Percentiles rank a stretch among this genome's conserved stretches.
Conservation (phyloP, 2,113 vertebrate species). For the Chloropsis cyanopogon region DNA sequence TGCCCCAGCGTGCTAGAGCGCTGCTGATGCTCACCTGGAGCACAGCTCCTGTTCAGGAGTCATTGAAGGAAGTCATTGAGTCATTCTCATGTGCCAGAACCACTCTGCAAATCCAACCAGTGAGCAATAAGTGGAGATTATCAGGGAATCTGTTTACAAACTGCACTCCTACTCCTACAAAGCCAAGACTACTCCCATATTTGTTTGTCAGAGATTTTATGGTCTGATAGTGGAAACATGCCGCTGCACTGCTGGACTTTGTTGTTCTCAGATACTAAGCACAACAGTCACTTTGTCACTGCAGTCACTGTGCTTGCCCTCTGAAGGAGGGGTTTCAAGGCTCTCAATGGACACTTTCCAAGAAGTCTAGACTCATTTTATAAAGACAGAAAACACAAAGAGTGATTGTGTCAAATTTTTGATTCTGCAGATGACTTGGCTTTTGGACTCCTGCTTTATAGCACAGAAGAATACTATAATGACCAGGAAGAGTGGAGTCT, state of each 20-base stretch:
- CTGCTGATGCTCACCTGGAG: background rate
- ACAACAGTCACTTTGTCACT: background rate
- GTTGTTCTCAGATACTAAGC: background rate
- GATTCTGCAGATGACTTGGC: background rate
- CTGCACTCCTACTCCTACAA: background rate
- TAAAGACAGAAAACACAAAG: background rate
- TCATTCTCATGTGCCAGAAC: background rate
- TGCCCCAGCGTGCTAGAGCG: background rate
- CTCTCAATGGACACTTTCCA: background rate
- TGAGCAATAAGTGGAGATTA: background rate
- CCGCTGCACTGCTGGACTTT: background rate
- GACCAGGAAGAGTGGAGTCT: background rate
- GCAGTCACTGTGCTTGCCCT: background rate
- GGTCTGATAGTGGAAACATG: background rate
- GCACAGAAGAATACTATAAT: background rate
- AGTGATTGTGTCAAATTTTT: background rate
- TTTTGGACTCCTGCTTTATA: background rate
- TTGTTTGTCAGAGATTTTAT: background rate
- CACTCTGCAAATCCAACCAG: background rate
- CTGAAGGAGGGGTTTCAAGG: background rate
- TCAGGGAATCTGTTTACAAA: background rate
- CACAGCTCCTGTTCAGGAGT: background rate
- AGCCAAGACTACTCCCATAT: background rate
- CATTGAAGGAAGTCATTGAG: background rate
- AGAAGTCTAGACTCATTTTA: background rate